A percentile compares a stretch with the other conserved stretches of the same genome.
These are phyloP conservation scores for Tricholauxania praeusta DNA, from an alignment of 2,888 invertebrate genomes.

Conservation along the genomic window DNA sequence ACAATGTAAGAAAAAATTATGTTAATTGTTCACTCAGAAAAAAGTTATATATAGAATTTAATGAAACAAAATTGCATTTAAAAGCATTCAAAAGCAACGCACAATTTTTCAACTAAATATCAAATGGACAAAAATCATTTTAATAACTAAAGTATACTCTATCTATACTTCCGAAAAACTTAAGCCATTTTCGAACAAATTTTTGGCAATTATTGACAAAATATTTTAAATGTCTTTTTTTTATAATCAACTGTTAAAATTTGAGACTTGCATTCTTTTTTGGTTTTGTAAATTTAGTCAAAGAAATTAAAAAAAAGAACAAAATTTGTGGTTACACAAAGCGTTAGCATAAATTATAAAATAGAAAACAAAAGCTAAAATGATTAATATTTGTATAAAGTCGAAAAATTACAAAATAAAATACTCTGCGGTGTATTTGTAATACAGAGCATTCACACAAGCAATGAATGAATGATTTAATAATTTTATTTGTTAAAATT, in stretches of 20 bases:
- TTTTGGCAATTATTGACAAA: too few relatives aligned
- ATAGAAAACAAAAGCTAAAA: constrained; percentile 3
- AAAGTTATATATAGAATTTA: not conserved
- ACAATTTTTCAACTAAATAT: constrained; percentile 21
- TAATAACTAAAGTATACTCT: not conserved
- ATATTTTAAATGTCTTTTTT: too few relatives aligned
- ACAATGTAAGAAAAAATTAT: not conserved
- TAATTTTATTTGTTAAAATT: too few relatives aligned
- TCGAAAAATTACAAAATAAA: not conserved
- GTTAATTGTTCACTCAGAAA: not conserved
- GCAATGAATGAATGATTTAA: too few relatives aligned
- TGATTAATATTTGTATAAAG: constrained; percentile 2
- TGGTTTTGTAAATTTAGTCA: constrained; percentile 15
- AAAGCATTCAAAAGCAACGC: constrained; percentile 17
- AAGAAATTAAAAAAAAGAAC: not conserved
- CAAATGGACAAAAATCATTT: not conserved
- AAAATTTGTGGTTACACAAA: constrained; percentile 4
- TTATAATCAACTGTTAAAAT: too few relatives aligned
- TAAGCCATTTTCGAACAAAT: constrained; percentile 2
- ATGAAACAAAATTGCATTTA: constrained; percentile 28
- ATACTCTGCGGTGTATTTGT: too few relatives aligned
- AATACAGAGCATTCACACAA: too few relatives aligned
- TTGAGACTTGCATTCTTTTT: too few relatives aligned
- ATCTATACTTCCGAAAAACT: not conserved
- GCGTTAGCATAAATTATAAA: constrained; percentile 7